Conservation (phyloP, 2,888 invertebrate species). For the Pandemis cinnamomeana region DNA sequence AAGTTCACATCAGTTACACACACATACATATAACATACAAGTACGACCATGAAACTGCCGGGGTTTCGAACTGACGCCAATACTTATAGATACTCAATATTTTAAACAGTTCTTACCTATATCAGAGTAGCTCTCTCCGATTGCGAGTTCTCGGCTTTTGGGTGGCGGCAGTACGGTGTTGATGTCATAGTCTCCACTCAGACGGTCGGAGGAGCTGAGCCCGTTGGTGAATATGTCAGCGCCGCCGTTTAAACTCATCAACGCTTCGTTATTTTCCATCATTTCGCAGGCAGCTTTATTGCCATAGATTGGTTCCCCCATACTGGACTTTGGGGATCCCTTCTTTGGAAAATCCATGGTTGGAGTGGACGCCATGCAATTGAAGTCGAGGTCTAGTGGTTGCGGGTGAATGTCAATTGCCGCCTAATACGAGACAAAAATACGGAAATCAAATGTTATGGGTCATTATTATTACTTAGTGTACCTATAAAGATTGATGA, state of each 20-base stretch:
- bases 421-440: slow-evolving; percentile 56
- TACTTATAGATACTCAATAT: too few relatives aligned
- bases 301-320: slow-evolving; percentile 79
- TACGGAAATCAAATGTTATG: background rate
- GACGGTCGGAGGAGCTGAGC: slow-evolving; percentile 66
- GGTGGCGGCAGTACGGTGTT: slow-evolving; percentile 80
- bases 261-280: slow-evolving; percentile 72
- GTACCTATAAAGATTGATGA: background rate
- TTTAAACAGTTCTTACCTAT: slow-evolving; percentile 66
- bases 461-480: background rate
- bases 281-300: slow-evolving; percentile 77
- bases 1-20: background rate
- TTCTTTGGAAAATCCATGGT: slow-evolving; percentile 78
- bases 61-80: too few relatives aligned
- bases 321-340: slow-evolving; percentile 74
- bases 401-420: slow-evolving; percentile 78
- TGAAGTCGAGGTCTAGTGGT: slow-evolving; percentile 79
- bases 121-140: slow-evolving; percentile 82
- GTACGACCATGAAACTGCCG: too few relatives aligned
- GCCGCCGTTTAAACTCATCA: slow-evolving; percentile 72
- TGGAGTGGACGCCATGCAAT: slow-evolving; percentile 78
- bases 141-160: slow-evolving; percentile 79
- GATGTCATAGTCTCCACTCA: slow-evolving; percentile 81
- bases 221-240: slow-evolving; percentile 78
- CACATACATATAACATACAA: background rate